Conservation (phyloP, 2,113 vertebrate genomes). For the Coracopsis vasa region DNA sequence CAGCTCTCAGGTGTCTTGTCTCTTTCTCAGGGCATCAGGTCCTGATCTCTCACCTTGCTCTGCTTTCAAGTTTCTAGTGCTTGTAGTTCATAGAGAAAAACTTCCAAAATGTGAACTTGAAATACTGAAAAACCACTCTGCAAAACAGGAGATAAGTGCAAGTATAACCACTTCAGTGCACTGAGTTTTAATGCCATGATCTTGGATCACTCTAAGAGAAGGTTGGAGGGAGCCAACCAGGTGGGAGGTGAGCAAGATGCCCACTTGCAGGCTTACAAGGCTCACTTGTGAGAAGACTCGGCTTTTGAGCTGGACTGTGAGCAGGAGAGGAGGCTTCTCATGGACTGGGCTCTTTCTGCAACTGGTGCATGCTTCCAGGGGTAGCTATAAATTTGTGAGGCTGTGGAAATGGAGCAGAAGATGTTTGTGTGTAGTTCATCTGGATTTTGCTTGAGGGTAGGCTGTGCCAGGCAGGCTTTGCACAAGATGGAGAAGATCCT, state of each 20-base stretch:
- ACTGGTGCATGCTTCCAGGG: background rate
- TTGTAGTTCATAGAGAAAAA: background rate
- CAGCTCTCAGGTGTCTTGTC: constrained; percentile 17
- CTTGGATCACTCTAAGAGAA: background rate
- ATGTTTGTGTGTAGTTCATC: background rate
- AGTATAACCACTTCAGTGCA: background rate
- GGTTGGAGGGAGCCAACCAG: background rate
- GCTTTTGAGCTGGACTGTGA: background rate
- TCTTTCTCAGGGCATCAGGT: background rate
- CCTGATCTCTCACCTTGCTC: background rate
- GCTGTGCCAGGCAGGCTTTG: background rate
- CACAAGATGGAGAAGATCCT: background rate
- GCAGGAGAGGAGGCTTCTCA: background rate
- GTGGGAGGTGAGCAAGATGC: background rate
- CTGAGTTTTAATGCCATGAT: background rate
- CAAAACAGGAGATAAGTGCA: background rate
- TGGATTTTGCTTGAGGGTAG: background rate
- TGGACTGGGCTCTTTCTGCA: background rate
- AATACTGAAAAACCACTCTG: background rate
- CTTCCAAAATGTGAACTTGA: background rate
- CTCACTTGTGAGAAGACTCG: background rate
- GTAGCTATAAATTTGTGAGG: background rate
- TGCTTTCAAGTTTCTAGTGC: background rate
- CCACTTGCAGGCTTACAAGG: background rate
- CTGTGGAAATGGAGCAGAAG: background rate